Evolutionary conservation across 2,888 invertebrate species (phyloP), one percentile per base, ranked within the genome.

Genomic region (Miltochrista miniata): DNA sequence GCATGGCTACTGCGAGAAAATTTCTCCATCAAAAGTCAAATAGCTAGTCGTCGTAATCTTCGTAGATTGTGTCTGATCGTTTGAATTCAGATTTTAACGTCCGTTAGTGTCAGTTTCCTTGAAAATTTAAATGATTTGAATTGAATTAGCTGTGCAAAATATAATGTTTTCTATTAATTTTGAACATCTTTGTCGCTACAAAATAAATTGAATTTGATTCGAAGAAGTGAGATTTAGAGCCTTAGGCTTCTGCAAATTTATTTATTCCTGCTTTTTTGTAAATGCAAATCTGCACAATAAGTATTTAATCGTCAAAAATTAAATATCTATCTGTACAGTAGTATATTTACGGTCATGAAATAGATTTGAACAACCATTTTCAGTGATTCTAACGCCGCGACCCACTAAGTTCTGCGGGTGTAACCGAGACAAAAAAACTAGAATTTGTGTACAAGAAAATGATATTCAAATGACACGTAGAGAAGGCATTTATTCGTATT

Each of bases 11-110:
- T 68, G 64, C 66, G 14, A 55, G 52, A 61, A 61, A 66, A 64
- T 64, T 44, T 44, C 57, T 49, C 58, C 59, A 67, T 72, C 59
- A 56, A 61, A 61, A 65, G 46, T 48, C 47, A 45, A 57, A 60
- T 51, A 35, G 45, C 50, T 42, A n/a, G n/a, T 37, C 48, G 47
- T 42, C 44, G 36, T 39, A 48, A 48, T 51, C 42, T 48, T 14
- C 5, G 31, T 35, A 30, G 40, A 45, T 47, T 43, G 38, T 7
- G 45, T 37, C 37, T 34, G 31, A 50, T 46, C 33, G 43, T 24
- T 46, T 33, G 7, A 36, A 42, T 44, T 14, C 13, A 24, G 18
- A 9, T 15, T n/a, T 18, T 15, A 42, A 24, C 5, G 18, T 24
- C 18, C 12, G 7, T 18, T 12, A 24, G 7, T 24, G 24, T 7